Percentiles rank a stretch among this genome's conserved stretches.
Conservation (phyloP, 2,797 vertebrate species). For the Cephalopachus bancanus region DNA sequence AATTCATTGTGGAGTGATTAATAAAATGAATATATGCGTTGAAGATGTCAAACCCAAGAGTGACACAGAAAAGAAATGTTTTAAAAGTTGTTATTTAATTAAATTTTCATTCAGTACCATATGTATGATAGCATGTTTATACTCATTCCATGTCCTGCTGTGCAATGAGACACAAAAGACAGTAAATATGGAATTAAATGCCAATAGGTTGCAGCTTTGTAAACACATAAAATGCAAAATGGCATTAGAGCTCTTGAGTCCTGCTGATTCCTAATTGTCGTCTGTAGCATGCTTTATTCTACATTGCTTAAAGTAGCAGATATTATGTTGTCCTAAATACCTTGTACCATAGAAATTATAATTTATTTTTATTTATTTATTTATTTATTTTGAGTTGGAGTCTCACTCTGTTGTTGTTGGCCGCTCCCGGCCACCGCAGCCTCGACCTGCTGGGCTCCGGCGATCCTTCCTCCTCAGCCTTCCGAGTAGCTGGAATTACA, state of each 20-base stretch:
- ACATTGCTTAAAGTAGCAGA: conserved; percentile 51
- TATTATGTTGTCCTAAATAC: conserved; percentile 55
- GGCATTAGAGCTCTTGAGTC: conserved; percentile 73
- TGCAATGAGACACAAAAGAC: conserved; percentile 74
- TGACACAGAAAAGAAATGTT: conserved; percentile 63
- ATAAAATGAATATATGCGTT: conserved; percentile 61
- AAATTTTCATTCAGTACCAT: conserved; percentile 82
- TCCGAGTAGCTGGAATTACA: too few relatives aligned
- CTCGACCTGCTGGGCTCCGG: too few relatives aligned
- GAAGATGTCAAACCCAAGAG: conserved; percentile 60
- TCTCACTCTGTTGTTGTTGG: too few relatives aligned
- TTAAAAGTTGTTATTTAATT: conserved; percentile 82
- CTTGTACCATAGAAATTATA: not conserved
- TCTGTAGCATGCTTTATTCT: conserved; percentile 64
- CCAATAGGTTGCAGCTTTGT: conserved; percentile 81
- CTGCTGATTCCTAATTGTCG: conserved; percentile 78
- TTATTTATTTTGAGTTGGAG: too few relatives aligned
- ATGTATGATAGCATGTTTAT: conserved; percentile 80
- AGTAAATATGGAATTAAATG: conserved; percentile 84
- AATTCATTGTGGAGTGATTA: conserved; percentile 13
- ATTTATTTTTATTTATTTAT: conserved; percentile 17
- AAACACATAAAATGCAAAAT: conserved; percentile 84
- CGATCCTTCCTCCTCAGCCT: too few relatives aligned
- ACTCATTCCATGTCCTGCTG: conserved; percentile 77
- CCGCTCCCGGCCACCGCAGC: too few relatives aligned